Conservation (phyloP, 2,797 vertebrate species). For the Macropodus opercularis region DNA sequence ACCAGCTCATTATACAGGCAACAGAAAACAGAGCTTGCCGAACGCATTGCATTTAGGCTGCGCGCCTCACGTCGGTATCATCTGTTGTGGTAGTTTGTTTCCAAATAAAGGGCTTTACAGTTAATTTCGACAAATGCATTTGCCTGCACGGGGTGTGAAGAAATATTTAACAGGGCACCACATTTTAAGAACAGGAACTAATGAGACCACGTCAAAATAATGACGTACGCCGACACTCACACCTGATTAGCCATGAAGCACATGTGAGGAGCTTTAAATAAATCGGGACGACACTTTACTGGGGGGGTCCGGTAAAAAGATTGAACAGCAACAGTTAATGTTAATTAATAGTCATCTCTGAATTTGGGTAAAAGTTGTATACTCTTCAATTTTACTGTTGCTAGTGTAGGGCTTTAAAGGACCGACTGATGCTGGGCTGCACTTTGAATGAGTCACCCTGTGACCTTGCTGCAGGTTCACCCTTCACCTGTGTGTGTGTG, state of each 20-base stretch:
- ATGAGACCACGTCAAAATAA: conserved; percentile 22
- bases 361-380: too few species aligned
- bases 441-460: too few species aligned
- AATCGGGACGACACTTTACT: too few species aligned
- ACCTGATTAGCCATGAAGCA: conserved; percentile 26
- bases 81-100: conserved; percentile 44
- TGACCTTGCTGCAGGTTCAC: too few species aligned
- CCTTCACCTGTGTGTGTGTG: too few species aligned
- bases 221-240: conserved; percentile 6
- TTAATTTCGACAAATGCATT: conserved; percentile 11
- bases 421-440: too few species aligned
- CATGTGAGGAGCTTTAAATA: conserved; percentile 26
- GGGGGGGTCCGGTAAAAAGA: too few species aligned
- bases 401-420: too few species aligned
- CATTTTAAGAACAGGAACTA: neutral
- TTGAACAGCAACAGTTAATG: too few species aligned
- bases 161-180: conserved; percentile 30
- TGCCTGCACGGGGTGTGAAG: neutral
- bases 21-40: conserved; percentile 60
- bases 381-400: too few species aligned
- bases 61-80: conserved; percentile 44
- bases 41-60: conserved; percentile 46
- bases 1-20: conserved; percentile 67
- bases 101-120: conserved; percentile 25
- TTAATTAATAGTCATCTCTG: too few species aligned